Evolutionary conservation across 1,140 invertebrate genomes (phyloP).

Genomic region (Drosophila orosa): DNA sequence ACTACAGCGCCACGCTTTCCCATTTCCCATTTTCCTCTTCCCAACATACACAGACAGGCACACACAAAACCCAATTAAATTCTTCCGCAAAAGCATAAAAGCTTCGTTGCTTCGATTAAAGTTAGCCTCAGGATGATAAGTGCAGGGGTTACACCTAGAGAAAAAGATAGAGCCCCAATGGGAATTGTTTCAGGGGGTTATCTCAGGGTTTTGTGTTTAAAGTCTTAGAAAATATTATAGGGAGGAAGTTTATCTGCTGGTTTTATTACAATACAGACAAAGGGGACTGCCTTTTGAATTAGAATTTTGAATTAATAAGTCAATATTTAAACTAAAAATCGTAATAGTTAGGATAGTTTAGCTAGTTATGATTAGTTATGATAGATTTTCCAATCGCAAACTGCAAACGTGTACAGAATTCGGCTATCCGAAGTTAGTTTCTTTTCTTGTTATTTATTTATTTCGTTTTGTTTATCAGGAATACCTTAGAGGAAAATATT

Average conservation of each 20-base stretch:
- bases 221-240: neutral
- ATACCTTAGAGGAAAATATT: no score
- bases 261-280: neutral
- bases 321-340: no score
- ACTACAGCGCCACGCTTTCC: constrained; percentile 5
- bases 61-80: constrained; percentile 58
- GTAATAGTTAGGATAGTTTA: no score
- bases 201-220: neutral
- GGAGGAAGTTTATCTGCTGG: neutral
- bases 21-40: neutral
- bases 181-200: neutral
- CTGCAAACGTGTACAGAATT: no score
- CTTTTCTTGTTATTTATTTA: no score
- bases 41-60: constrained; percentile 3
- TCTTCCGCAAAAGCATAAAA: constrained; percentile 56
- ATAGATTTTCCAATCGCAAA: no score
- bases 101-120: constrained; percentile 55
- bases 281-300: no score
- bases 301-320: no score
- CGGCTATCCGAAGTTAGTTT: no score
- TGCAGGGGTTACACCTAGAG: neutral
- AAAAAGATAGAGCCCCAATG: neutral
- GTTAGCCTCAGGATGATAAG: constrained; percentile 10
- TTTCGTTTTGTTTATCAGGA: no score
- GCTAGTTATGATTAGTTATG: no score